phyloP scores from a whole-genome alignment of 2,888 invertebrate genomes.

The Ennomos erosarius region DNA sequence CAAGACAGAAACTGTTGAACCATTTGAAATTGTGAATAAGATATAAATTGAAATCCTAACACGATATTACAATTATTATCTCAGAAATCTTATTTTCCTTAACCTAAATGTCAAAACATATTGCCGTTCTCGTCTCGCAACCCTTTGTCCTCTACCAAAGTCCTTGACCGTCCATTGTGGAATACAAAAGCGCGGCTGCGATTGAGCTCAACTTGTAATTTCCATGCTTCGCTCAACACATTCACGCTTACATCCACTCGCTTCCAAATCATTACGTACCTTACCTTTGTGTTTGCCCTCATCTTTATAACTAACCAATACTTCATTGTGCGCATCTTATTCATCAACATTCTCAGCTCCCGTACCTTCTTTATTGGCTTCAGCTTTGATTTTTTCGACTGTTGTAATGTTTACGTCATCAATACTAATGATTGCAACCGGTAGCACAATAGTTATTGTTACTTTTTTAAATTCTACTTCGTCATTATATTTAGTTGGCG shows the following conservation, averaged over 20 bases:
- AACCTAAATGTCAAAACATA: constrained; percentile 40
- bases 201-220: constrained; percentile 79
- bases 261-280: constrained; percentile 83
- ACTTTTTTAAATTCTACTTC: constrained; percentile 72
- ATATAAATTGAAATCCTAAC: no score
- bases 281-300: constrained; percentile 74
- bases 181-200: constrained; percentile 76
- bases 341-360: constrained; percentile 59
- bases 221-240: constrained; percentile 79
- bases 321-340: constrained; percentile 72
- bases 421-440: constrained; percentile 82
- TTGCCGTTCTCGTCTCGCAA: constrained; percentile 54
- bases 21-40: no score
- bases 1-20: no score
- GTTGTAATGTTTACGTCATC: constrained; percentile 82
- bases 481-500: constrained; percentile 83
- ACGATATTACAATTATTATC: not conserved
- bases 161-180: constrained; percentile 81
- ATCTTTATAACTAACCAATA: constrained; percentile 64
- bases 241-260: constrained; percentile 78
- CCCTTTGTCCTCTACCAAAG: constrained; percentile 77
- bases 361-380: constrained; percentile 72
- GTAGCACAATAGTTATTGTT: constrained; percentile 81
- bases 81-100: constrained; percentile 7
- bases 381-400: constrained; percentile 67